Percentiles rank a stretch among this genome's conserved stretches.
Evolutionary conservation across 2,888 invertebrate genomes (phyloP).

Genomic region (Cyclophora punctaria): DNA sequence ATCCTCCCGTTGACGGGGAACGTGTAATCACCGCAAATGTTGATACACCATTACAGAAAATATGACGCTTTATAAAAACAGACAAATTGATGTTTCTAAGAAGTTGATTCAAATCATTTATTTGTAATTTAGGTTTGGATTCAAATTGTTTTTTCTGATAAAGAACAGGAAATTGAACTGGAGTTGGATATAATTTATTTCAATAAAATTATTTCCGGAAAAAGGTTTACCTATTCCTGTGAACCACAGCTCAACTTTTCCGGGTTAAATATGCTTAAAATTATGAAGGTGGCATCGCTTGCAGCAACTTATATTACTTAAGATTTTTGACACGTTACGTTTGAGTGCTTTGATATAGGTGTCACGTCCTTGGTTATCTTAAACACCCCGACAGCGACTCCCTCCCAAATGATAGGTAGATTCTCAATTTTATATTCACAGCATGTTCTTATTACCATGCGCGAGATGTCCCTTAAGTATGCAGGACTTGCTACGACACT

Average conservation of each 20-base stretch:
- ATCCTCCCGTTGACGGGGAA: slow-evolving; percentile 59
- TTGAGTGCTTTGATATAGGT: slow-evolving; percentile 41
- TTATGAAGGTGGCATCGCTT: slow-evolving; percentile 19
- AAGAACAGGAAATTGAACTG: slow-evolving; percentile 4
- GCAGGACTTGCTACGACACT: slow-evolving; percentile 59
- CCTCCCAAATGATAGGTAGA: slow-evolving; percentile 54
- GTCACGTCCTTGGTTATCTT: slow-evolving; percentile 48
- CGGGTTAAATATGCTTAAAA: background rate
- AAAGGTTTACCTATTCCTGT: background rate
- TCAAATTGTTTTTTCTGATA: slow-evolving; percentile 12
- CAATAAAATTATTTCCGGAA: background rate
- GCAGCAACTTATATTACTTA: slow-evolving; percentile 22
- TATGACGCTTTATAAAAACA: slow-evolving; percentile 48
- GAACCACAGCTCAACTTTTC: background rate
- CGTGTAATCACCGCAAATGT: slow-evolving; percentile 66
- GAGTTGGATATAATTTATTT: background rate
- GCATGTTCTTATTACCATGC: slow-evolving; percentile 62
- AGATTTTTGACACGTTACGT: slow-evolving; percentile 36
- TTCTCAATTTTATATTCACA: slow-evolving; percentile 63
- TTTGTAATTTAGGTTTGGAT: slow-evolving; percentile 28
- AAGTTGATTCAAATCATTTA: slow-evolving; percentile 36
- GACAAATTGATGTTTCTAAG: slow-evolving; percentile 48
- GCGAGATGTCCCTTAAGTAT: slow-evolving; percentile 65
- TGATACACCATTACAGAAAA: slow-evolving; percentile 51
- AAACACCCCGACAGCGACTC: slow-evolving; percentile 44